These are phyloP conservation scores for Perognathus longimembris DNA, from an alignment of 2,113 vertebrate genomes.

Conservation along the genomic window DNA sequence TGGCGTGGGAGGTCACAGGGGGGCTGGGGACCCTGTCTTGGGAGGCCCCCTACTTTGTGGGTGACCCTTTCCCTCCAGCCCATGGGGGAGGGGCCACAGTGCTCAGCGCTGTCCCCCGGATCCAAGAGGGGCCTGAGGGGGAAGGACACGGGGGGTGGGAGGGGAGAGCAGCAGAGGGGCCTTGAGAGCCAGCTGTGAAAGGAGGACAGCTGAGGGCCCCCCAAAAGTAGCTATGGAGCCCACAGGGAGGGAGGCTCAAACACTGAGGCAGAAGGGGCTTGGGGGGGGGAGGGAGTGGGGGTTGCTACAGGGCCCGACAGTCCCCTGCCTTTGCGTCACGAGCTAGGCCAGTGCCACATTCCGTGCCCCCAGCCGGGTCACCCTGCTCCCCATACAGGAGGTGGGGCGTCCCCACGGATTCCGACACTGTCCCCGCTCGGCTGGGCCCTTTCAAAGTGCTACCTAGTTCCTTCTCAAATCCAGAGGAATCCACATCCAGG, in stretches of 20 bases:
- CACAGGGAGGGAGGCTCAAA: background rate
- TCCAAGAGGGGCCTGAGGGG: background rate
- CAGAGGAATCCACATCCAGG: background rate
- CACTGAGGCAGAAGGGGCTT: background rate
- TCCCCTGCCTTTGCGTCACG: background rate
- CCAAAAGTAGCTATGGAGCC: background rate
- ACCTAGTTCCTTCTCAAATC: constrained; percentile 56
- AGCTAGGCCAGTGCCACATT: background rate
- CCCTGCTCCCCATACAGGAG: background rate
- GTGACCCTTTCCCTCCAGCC: background rate
- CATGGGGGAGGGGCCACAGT: background rate
- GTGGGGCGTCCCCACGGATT: background rate
- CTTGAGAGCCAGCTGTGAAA: background rate
- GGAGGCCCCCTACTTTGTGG: background rate
- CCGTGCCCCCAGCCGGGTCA: constrained; percentile 22
- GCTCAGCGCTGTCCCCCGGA: background rate
- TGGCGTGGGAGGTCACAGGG: background rate
- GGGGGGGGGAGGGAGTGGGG: background rate
- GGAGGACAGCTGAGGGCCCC: background rate
- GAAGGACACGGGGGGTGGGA: background rate
- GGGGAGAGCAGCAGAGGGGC: background rate
- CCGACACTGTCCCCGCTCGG: background rate
- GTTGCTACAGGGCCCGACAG: constrained; percentile 37
- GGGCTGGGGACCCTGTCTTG: background rate
- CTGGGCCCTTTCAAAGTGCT: constrained; percentile 74